These are phyloP conservation scores for Prorops nasuta DNA, from an alignment of 1,140 invertebrate species.

Conservation along the genomic window DNA sequence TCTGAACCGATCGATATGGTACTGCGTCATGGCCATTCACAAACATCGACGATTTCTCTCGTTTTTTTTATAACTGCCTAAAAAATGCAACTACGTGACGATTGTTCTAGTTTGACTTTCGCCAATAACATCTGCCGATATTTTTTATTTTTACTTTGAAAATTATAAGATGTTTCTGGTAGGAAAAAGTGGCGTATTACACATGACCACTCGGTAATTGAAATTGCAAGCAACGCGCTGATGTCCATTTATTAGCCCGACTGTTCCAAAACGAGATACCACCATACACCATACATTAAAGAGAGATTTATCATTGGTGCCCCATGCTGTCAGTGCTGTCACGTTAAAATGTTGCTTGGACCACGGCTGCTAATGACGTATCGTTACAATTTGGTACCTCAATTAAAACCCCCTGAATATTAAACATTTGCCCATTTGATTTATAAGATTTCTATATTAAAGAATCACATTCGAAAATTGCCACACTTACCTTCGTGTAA, in stretches of 20 bases:
- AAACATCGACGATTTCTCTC: conserved; percentile 13
- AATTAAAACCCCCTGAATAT: too few relatives aligned
- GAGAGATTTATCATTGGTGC: conserved; percentile 29
- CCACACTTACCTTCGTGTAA: conserved; percentile 51
- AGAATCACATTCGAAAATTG: too few relatives aligned
- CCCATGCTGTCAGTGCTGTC: conserved; percentile 18
- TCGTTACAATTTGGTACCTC: conserved; percentile 6
- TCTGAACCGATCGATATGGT: conserved; percentile 17
- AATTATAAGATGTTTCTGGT: too few relatives aligned
- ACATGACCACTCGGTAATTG: too few relatives aligned
- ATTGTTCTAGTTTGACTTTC: too few relatives aligned
- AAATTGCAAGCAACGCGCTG: background rate
- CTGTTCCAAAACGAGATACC: conserved; percentile 15
- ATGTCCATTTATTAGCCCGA: conserved; percentile 15
- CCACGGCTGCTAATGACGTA: conserved; percentile 21
- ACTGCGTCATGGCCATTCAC: conserved; percentile 17
- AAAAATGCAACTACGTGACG: too few relatives aligned
- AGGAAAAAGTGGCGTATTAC: too few relatives aligned
- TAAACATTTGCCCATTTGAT: too few relatives aligned
- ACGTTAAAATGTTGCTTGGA: conserved; percentile 6
- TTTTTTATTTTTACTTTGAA: too few relatives aligned
- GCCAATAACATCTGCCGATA: too few relatives aligned
- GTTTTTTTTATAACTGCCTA: too few relatives aligned
- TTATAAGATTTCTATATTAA: too few relatives aligned
- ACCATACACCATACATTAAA: conserved; percentile 30